Conservation (phyloP, 1,140 invertebrate genomes). For the Pseudomyrmex cubaensis region DNA sequence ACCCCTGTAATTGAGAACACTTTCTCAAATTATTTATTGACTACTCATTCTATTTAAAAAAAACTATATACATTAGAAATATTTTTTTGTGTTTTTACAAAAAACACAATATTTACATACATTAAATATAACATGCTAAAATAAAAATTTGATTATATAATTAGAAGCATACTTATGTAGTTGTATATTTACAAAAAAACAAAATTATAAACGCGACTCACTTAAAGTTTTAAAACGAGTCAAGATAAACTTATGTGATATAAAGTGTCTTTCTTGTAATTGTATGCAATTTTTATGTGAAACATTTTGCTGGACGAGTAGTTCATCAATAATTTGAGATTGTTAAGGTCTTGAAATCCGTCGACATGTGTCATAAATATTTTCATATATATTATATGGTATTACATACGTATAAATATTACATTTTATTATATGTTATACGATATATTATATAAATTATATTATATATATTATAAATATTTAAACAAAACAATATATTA, state of each 20-base stretch:
- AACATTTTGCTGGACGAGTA: conserved; percentile 1
- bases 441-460: conserved; percentile 42
- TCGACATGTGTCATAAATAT: conserved; percentile 23
- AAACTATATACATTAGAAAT: no score
- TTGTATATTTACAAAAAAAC: no score
- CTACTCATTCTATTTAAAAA: conserved; percentile 3
- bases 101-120: neutral
- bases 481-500: neutral
- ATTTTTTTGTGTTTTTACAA: no score
- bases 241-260: neutral
- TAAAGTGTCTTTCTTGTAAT: neutral
- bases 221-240: neutral
- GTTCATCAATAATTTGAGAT: conserved; percentile 15
- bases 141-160: no score
- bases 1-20: no score
- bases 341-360: conserved; percentile 2
- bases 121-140: no score
- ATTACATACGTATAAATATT: neutral
- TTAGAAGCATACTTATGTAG: no score
- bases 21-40: conserved; percentile 7
- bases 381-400: conserved; percentile 38
- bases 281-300: neutral
- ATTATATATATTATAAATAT: conserved; percentile 33
- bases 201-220: no score
- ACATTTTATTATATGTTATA: conserved; percentile 18